These are phyloP conservation scores for Ophiodon elongatus DNA, from an alignment of 2,113 vertebrate species.

Conservation along the genomic window DNA sequence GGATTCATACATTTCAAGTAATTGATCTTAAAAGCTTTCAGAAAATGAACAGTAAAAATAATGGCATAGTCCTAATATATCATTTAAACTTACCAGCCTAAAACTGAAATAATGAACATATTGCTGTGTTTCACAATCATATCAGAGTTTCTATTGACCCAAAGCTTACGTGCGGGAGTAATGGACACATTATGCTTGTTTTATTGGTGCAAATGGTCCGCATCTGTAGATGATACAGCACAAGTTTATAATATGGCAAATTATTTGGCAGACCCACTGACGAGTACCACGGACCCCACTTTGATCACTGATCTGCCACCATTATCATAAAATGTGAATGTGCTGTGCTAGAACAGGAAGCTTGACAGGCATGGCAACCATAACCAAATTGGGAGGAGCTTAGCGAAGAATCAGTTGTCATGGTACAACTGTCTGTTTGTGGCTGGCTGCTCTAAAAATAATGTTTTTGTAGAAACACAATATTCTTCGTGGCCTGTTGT, in stretches of 20 bases:
- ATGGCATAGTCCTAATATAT: too few relatives aligned
- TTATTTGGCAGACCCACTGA: background rate
- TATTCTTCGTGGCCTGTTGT: conserved; percentile 41
- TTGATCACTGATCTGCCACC: background rate
- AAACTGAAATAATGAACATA: background rate
- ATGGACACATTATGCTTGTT: background rate
- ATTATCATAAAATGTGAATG: background rate
- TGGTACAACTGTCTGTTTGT: conserved; percentile 39
- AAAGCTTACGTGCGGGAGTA: background rate
- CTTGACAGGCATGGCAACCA: background rate
- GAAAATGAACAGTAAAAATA: too few relatives aligned
- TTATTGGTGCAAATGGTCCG: background rate
- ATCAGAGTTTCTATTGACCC: background rate
- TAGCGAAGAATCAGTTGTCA: conserved; percentile 10
- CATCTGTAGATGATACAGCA: background rate
- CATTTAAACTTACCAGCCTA: too few relatives aligned
- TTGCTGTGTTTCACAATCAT: background rate
- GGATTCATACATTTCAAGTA: too few relatives aligned
- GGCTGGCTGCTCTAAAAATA: conserved; percentile 57
- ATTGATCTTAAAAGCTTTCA: too few relatives aligned
- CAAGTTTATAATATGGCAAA: background rate
- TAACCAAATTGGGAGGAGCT: background rate
- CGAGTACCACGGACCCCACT: background rate
- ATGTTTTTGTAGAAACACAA: conserved; percentile 59
- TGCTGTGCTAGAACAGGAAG: background rate